Evolutionary conservation across 1,140 invertebrate genomes (phyloP).

Genomic region (Pseudomyrmex flavicornis): DNA sequence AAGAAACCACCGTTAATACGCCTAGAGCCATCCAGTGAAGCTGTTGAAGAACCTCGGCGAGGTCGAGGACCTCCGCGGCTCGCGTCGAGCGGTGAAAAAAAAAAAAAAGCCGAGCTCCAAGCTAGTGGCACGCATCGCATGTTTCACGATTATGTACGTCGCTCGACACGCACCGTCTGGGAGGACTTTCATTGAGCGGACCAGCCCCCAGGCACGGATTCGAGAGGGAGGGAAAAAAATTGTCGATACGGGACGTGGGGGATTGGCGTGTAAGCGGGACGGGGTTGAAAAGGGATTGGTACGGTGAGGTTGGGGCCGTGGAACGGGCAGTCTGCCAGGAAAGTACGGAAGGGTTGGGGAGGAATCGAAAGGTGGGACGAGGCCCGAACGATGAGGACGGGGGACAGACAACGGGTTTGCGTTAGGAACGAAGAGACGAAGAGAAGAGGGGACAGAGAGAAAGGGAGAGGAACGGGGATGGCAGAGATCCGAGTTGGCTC

Average conservation of each 20-base stretch:
- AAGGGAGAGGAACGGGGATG: background rate
- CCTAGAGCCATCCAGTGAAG: background rate
- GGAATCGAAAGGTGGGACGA: conserved; percentile 66
- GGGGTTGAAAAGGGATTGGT: conserved; percentile 6
- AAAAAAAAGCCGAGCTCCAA: conserved; percentile 9
- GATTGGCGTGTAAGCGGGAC: conserved; percentile 41
- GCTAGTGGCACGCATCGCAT: conserved; percentile 61
- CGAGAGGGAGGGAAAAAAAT: conserved; percentile 69
- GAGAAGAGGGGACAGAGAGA: conserved; percentile 18
- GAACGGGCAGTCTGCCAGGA: conserved; percentile 73
- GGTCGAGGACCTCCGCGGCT: conserved; percentile 39
- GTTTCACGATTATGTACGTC: conserved; percentile 70
- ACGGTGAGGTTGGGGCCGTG: conserved; percentile 48
- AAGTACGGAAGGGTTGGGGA: conserved; percentile 48
- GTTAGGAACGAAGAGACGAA: conserved; percentile 31
- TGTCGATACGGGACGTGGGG: conserved; percentile 66
- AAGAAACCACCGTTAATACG: background rate
- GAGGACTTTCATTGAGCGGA: conserved; percentile 76
- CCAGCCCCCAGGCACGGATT: conserved; percentile 69
- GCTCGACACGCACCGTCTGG: conserved; percentile 63
- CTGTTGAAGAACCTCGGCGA: conserved; percentile 33
- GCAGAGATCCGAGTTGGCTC: conserved; percentile 47
- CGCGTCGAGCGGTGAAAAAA: conserved; percentile 25
- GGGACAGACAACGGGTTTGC: conserved; percentile 47
- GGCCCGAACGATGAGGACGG: conserved; percentile 46